phyloP scores from a whole-genome alignment of 2,113 vertebrate genomes.

The Aegotheles bennettii region DNA sequence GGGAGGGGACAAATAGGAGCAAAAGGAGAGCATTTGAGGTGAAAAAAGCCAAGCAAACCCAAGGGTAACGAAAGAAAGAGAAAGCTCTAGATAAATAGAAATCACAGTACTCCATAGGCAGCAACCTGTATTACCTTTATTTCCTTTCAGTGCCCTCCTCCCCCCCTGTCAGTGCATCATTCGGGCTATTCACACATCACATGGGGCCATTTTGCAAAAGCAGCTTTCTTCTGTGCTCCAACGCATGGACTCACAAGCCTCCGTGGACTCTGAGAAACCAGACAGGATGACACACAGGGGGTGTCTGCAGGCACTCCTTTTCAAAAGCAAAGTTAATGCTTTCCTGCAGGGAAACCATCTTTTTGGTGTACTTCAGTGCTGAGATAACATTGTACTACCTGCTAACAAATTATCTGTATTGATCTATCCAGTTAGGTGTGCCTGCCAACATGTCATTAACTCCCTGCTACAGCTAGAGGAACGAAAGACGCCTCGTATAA shows the following conservation, averaged over 20 bases:
- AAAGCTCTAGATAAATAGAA: background rate
- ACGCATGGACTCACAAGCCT: accelerated
- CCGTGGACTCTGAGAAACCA: background rate
- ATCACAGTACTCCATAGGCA: background rate
- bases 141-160: background rate
- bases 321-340: background rate
- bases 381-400: background rate
- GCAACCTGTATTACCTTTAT: background rate
- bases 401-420: constrained; percentile 12
- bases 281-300: background rate
- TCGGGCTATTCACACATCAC: background rate
- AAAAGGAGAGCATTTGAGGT: background rate
- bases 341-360: background rate
- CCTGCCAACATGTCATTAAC: constrained; percentile 4
- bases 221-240: background rate
- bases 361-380: background rate
- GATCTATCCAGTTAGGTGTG: background rate
- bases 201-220: background rate
- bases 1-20: background rate
- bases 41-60: background rate
- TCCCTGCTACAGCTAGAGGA: background rate
- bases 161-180: background rate
- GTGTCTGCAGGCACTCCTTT: background rate
- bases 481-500: background rate
- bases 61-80: background rate